Percentiles rank a stretch among this genome's conserved stretches.
Evolutionary conservation across 2,888 invertebrate genomes (phyloP).

Genomic region (Cataglyphis altisquamis): DNA sequence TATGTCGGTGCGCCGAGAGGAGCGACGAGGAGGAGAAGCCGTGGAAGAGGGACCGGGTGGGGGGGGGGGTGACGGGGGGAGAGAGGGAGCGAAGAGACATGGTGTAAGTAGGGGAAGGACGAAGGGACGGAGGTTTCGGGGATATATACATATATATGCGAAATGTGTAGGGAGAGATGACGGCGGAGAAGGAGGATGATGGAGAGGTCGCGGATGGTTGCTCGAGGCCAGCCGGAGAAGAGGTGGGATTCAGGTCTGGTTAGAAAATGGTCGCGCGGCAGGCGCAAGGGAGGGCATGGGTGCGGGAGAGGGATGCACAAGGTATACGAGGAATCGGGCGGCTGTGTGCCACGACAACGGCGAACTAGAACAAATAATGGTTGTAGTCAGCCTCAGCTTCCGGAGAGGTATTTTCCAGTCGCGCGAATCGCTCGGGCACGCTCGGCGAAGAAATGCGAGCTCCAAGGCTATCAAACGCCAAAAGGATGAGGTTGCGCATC

Average conservation of each 20-base stretch:
- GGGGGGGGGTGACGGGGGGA: slow-evolving; percentile 19
- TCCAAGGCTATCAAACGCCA: neutral
- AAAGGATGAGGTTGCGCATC: neutral
- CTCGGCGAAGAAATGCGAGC: slow-evolving; percentile 32
- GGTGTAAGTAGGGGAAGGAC: slow-evolving; percentile 62
- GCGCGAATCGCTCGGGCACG: slow-evolving; percentile 71
- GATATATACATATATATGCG: slow-evolving; percentile 7
- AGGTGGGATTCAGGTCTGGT: slow-evolving; percentile 49
- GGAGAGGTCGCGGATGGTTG: slow-evolving; percentile 64
- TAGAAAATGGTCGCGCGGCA: slow-evolving; percentile 50
- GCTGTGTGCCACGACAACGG: slow-evolving; percentile 72
- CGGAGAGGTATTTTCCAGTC: slow-evolving; percentile 80
- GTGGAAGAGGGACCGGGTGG: neutral
- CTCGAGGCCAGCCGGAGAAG: slow-evolving; percentile 69
- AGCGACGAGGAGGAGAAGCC: slow-evolving; percentile 36
- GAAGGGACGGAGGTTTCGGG: slow-evolving; percentile 42
- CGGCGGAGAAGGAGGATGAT: slow-evolving; percentile 54
- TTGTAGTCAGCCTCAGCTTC: slow-evolving; percentile 82
- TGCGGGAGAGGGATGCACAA: neutral
- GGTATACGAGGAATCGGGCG: slow-evolving; percentile 72
- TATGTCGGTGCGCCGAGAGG: slow-evolving; percentile 56
- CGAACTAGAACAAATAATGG: slow-evolving; percentile 81
- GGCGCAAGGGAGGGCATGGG: slow-evolving; percentile 41
- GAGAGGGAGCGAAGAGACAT: slow-evolving; percentile 18
- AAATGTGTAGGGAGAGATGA: slow-evolving; percentile 46